A percentile compares a stretch with the other conserved stretches of the same genome.
Evolutionary conservation across 1,140 invertebrate genomes (phyloP).

Genomic region (Dendrolimus punctatus): DNA sequence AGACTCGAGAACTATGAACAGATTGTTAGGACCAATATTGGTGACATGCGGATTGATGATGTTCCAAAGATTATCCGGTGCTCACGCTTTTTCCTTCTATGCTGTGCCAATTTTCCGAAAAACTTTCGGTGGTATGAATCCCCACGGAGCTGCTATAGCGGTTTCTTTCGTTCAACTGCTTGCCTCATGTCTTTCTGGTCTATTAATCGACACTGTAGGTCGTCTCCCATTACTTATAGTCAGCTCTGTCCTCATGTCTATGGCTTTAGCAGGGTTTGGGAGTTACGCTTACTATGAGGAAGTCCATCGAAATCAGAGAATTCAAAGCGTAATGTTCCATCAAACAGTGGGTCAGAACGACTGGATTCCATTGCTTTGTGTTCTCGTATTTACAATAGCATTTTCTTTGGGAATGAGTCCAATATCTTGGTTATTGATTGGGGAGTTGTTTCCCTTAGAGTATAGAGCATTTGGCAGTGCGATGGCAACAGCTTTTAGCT

Average conservation of each 20-base stretch:
- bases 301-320: constrained; percentile 70
- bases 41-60: constrained; percentile 91
- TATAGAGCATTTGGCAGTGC: constrained; percentile 89
- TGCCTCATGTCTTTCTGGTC: constrained; percentile 83
- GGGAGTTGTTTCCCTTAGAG: constrained; percentile 91
- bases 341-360: constrained; percentile 75
- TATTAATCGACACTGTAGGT: constrained; percentile 88
- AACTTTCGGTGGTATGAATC: constrained; percentile 86
- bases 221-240: constrained; percentile 84
- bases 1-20: constrained; percentile 60
- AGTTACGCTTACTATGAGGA: constrained; percentile 86
- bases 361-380: constrained; percentile 88
- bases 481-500: constrained; percentile 89
- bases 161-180: constrained; percentile 87
- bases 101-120: constrained; percentile 87
- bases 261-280: constrained; percentile 86
- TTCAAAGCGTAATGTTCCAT: constrained; percentile 65
- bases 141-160: constrained; percentile 87
- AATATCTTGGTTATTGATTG: constrained; percentile 92
- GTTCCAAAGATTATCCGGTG: constrained; percentile 88
- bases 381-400: constrained; percentile 87
- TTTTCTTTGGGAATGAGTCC: constrained; percentile 93
- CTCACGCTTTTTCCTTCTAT: constrained; percentile 89
- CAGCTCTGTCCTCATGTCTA: constrained; percentile 87
- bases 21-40: constrained; percentile 77